Conservation (phyloP, 2,797 vertebrate species). For the Thamnophis elegans region DNA sequence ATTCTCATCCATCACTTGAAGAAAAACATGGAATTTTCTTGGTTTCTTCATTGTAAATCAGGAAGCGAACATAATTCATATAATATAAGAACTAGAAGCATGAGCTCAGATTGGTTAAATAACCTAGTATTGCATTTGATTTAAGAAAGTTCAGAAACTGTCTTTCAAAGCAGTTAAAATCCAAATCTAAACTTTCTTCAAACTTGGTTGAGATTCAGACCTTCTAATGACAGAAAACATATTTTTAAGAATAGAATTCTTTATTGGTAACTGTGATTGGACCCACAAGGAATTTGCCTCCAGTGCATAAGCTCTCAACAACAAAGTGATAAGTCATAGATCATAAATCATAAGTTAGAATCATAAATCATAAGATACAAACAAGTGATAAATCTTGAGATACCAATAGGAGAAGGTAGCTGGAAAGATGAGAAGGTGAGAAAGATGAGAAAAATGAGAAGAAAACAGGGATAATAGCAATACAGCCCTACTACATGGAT, state of each 20-base stretch:
- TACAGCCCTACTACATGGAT: background rate
- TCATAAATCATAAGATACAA: background rate
- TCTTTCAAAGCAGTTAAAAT: background rate
- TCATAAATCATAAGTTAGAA: background rate
- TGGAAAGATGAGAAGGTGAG: background rate
- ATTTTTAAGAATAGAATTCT: background rate
- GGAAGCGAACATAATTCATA: constrained; percentile 13
- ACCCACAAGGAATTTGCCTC: background rate
- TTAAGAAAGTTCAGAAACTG: background rate
- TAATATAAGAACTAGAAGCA: background rate
- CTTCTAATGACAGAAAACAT: background rate
- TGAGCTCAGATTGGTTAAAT: constrained; percentile 15
- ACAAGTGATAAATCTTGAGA: background rate
- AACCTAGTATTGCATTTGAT: background rate
- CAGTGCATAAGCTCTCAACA: background rate
- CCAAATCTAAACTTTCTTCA: background rate
- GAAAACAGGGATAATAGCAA: background rate
- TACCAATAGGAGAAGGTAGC: background rate
- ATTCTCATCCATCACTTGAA: constrained; percentile 22
- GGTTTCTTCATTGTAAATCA: constrained; percentile 34
- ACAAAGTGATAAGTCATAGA: too few species aligned
- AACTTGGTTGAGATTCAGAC: background rate
- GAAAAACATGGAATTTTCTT: constrained; percentile 38
- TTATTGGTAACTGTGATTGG: background rate
- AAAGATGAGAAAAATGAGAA: background rate